Evolutionary conservation across 2,797 vertebrate species (phyloP), one percentile per base, ranked within the genome.

Genomic region (Hapalemur alaotrensis): DNA sequence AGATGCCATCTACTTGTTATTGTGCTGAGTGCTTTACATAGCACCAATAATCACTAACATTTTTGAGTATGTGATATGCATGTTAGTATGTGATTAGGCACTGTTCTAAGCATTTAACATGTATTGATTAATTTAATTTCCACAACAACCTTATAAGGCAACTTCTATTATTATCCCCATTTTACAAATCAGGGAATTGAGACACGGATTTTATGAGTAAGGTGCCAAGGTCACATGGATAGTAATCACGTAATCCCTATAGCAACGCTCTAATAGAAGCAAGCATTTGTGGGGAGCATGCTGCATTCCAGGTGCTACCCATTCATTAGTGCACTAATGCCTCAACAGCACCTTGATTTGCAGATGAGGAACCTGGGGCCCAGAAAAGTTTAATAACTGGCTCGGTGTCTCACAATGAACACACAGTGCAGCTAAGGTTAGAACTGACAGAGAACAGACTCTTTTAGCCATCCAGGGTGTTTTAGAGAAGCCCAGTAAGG

Each of bases 161-260:
- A 32, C 20, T 80, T 59, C 50, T 61, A 11, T 52, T 14, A 75
- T 25, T 25, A 61, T 79, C 3, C 46, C 65, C 87, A 94, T 65
- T 89, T 79, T 61, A 70, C 65, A 94, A 81, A 90, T 59, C 28
- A 73, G 59, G 70, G 43, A 87, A 88, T 0, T 73, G 79, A 95
- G 54, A 59, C n/a, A 61, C 13, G 84, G 41, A 46, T 30, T 65
- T 93, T 13, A 48, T 35, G 30, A 92, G 30, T 54, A 61, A 46
- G 35, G 20, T 65, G 25, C 14, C 30, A 70, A 48, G 46, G 67
- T 63, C 25, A 57, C 38, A 46, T 28, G 38, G 6, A 50, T 1
- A 54, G 41, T 25, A 43, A 79, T 76, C 38, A n/a, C 38, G 17
- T 5, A 72, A 38, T 35, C 61, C 4, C 30, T 69, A 59, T 0